Conservation (phyloP, 2,888 invertebrate genomes). For the Apamea crenata region DNA sequence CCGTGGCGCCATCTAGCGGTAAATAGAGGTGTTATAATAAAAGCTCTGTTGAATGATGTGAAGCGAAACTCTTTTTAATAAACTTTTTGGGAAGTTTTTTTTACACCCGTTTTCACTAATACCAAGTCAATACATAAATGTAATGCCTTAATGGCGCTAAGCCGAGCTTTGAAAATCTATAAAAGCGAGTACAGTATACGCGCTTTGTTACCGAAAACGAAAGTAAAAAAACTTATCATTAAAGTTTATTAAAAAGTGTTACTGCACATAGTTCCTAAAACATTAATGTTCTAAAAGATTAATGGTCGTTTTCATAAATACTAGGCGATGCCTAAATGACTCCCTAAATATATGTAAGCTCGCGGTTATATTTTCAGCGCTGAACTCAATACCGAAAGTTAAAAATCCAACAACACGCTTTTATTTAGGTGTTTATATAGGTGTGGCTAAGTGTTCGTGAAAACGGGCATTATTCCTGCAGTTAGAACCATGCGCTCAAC, state of each 20-base stretch:
- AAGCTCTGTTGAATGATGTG: background rate
- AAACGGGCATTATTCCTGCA: background rate
- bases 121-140: background rate
- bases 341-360: background rate
- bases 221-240: no score
- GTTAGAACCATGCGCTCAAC: background rate
- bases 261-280: background rate
- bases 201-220: no score
- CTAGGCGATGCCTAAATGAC: background rate
- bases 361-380: background rate
- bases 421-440: background rate
- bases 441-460: background rate
- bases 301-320: background rate
- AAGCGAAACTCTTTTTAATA: background rate
- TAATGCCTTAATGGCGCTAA: background rate
- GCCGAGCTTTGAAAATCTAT: background rate
- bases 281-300: background rate
- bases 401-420: background rate
- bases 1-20: constrained; percentile 70
- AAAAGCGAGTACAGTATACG: background rate
- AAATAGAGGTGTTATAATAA: constrained; percentile 55
- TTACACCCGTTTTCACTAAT: background rate
- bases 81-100: background rate
- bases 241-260: background rate
- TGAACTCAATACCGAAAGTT: background rate